phyloP scores from a whole-genome alignment of 2,113 vertebrate species.

The cattle (Bos taurus) region DNA sequence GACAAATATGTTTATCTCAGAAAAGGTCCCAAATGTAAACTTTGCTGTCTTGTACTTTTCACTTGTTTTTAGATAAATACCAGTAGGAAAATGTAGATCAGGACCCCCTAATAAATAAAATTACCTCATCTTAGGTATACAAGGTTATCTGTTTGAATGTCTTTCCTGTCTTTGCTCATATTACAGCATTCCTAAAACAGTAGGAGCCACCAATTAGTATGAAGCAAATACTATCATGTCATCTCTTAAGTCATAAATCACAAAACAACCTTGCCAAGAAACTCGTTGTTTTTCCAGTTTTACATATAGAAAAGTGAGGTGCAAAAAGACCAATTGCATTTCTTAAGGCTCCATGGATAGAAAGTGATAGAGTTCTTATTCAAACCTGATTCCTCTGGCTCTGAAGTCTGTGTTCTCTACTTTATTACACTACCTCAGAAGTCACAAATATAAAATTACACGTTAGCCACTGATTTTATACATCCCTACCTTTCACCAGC shows the following conservation, averaged over 20 bases:
- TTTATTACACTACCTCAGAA: not conserved
- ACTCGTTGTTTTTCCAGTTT: not conserved
- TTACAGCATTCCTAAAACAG: not conserved
- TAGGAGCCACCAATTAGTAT: not conserved
- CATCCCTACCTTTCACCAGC: not conserved
- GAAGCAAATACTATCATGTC: not conserved
- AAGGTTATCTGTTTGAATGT: not conserved
- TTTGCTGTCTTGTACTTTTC: not conserved
- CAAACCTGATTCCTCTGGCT: not conserved
- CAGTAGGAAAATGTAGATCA: not conserved
- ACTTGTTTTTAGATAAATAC: not conserved
- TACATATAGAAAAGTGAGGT: not conserved
- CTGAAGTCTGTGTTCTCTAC: not conserved
- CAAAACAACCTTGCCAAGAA: not conserved
- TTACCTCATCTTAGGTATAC: not conserved
- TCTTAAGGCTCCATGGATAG: not conserved
- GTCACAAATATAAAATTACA: not conserved
- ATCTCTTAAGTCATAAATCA: not conserved
- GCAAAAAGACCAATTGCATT: not conserved
- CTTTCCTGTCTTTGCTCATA: not conserved
- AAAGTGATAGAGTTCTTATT: not conserved
- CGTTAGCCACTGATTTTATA: not conserved
- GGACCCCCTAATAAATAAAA: not conserved
- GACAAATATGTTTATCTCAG: conserved; percentile 1
- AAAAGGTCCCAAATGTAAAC: not conserved